These are phyloP conservation scores for Mormyrus hasselquistii DNA, from an alignment of 2,797 vertebrate species.

Conservation along the genomic window DNA sequence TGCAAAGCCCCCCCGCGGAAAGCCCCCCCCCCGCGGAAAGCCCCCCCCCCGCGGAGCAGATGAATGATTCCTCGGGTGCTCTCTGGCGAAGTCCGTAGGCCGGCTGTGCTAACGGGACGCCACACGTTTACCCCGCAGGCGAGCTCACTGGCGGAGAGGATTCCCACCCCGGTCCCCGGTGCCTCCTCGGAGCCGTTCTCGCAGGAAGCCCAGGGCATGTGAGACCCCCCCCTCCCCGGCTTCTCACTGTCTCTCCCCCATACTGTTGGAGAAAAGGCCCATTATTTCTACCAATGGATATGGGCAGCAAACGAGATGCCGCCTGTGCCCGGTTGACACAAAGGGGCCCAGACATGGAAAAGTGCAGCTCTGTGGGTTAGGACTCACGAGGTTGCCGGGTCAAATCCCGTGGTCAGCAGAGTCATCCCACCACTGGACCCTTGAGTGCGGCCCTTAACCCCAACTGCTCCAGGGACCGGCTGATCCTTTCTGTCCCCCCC, in stretches of 20 bases:
- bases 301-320: neutral
- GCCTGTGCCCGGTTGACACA: neutral
- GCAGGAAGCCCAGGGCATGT: conserved; percentile 67
- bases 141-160: conserved; percentile 68
- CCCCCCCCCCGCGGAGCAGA: neutral
- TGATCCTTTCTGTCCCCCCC: neutral
- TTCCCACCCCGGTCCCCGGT: conserved; percentile 69
- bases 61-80: neutral
- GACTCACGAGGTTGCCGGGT: neutral
- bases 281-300: neutral
- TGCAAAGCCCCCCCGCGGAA: neutral
- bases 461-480: neutral
- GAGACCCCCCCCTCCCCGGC: conserved; percentile 36
- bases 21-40: neutral
- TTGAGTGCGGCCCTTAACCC: neutral
- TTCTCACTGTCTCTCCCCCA: neutral
- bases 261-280: neutral
- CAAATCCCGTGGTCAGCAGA: neutral
- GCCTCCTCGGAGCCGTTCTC: conserved; percentile 43
- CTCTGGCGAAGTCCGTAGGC: neutral
- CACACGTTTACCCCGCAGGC: conserved; percentile 54
- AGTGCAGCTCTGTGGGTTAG: neutral
- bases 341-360: neutral
- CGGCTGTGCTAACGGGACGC: neutral
- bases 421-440: neutral